Evolutionary conservation across 2,888 invertebrate genomes (phyloP).

Genomic region (Eurois occulta): DNA sequence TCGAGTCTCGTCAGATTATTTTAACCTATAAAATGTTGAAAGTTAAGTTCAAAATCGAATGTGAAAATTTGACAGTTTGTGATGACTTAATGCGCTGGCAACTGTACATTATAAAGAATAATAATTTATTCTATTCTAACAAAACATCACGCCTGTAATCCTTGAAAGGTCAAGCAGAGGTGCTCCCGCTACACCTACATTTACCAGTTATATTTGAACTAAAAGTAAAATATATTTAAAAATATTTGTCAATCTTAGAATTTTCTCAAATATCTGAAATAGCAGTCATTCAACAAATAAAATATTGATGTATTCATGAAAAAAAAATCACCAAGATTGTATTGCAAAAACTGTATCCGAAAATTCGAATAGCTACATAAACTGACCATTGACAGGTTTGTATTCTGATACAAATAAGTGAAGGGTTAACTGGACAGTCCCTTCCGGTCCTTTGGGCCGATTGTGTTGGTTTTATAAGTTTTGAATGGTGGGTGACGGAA

Average conservation of each 20-base stretch:
- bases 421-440: slow-evolving; percentile 62
- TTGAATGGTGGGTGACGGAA: slow-evolving; percentile 43
- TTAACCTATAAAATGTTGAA: no score
- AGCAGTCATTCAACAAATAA: background rate
- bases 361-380: slow-evolving; percentile 31
- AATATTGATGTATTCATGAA: slow-evolving; percentile 28
- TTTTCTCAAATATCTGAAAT: background rate
- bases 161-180: background rate
- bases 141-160: background rate
- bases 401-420: slow-evolving; percentile 51
- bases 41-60: no score
- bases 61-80: no score
- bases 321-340: slow-evolving; percentile 22
- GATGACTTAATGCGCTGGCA: no score
- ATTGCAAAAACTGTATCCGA: slow-evolving; percentile 39
- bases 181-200: background rate
- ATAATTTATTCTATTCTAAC: background rate
- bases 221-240: background rate
- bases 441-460: slow-evolving; percentile 59
- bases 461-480: slow-evolving; percentile 50
- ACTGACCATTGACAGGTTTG: slow-evolving; percentile 43
- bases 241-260: background rate
- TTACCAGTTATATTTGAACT: background rate
- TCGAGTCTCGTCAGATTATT: no score
- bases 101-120: background rate